phyloP scores from a whole-genome alignment of 1,140 invertebrate genomes.

The Trachymyrmex septentrionalis region DNA sequence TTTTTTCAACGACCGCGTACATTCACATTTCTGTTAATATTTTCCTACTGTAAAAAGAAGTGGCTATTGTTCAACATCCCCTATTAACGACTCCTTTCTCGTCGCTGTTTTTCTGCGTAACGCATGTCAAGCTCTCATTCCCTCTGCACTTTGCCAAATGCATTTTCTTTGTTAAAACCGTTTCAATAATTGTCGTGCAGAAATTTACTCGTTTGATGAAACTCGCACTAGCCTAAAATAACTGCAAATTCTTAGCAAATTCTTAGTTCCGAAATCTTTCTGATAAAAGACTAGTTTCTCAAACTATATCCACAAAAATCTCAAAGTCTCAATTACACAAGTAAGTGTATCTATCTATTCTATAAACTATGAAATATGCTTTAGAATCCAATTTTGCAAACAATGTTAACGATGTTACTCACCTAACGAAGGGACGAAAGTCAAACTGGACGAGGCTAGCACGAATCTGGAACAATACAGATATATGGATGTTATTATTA shows the following conservation, averaged over 20 bases:
- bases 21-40: neutral
- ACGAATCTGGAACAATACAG: conserved; percentile 71
- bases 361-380: conserved; percentile 9
- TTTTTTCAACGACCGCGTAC: neutral
- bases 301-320: neutral
- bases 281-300: neutral
- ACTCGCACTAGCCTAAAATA: neutral
- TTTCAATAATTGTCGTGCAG: neutral
- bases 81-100: conserved; percentile 35
- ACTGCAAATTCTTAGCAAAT: neutral
- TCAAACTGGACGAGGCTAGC: conserved; percentile 67
- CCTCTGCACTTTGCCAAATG: conserved; percentile 17
- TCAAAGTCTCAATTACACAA: neutral
- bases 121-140: conserved; percentile 32
- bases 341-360: neutral
- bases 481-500: conserved; percentile 54
- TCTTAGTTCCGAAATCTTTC: neutral
- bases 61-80: conserved; percentile 38
- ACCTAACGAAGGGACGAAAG: conserved; percentile 66
- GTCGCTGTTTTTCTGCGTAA: conserved; percentile 42
- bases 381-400: conserved; percentile 14
- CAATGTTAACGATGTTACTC: conserved; percentile 61
- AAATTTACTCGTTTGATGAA: conserved; percentile 37
- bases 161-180: conserved; percentile 27
- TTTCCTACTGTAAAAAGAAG: conserved; percentile 30